Conservation (phyloP, 2,888 invertebrate genomes). For the Nomada lathburiana region DNA sequence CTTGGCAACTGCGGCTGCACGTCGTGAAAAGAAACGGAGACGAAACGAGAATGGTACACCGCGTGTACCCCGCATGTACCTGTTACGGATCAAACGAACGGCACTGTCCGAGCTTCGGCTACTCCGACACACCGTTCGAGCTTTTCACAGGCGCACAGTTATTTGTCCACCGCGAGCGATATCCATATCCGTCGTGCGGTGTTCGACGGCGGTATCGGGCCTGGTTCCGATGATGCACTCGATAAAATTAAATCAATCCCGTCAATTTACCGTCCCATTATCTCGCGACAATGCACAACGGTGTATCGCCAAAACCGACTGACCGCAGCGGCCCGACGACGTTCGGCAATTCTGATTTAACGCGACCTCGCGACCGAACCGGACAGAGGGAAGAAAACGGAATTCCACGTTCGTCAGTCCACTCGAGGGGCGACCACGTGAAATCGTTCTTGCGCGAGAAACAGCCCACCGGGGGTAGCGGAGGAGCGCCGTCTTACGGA, state of each 20-base stretch:
- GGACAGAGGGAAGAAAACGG: neutral
- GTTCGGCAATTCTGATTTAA: slow-evolving; percentile 33
- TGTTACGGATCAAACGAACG: neutral
- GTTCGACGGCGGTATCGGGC: slow-evolving; percentile 18
- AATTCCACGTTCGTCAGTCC: neutral
- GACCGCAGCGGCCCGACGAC: slow-evolving; percentile 14
- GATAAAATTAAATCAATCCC: slow-evolving; percentile 58
- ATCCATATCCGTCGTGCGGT: slow-evolving; percentile 35
- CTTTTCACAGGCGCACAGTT: slow-evolving; percentile 41
- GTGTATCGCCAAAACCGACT: slow-evolving; percentile 14
- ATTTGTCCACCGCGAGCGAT: slow-evolving; percentile 42
- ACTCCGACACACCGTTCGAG: slow-evolving; percentile 11
- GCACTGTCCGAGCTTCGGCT: too few species aligned
- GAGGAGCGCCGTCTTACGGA: slow-evolving; percentile 24
- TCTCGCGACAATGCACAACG: slow-evolving; percentile 33
- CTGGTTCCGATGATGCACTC: slow-evolving; percentile 36
- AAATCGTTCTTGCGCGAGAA: slow-evolving; percentile 48
- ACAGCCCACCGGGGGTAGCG: slow-evolving; percentile 40
- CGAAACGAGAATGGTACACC: too few species aligned
- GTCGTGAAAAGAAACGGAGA: too few species aligned
- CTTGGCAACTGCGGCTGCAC: too few species aligned
- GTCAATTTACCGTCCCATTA: slow-evolving; percentile 54
- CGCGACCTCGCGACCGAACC: neutral
- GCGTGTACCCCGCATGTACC: too few species aligned
- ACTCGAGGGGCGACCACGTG: slow-evolving; percentile 2